These are phyloP conservation scores for Tamias sibiricus DNA, from an alignment of 2,113 vertebrate species.

Conservation along the genomic window DNA sequence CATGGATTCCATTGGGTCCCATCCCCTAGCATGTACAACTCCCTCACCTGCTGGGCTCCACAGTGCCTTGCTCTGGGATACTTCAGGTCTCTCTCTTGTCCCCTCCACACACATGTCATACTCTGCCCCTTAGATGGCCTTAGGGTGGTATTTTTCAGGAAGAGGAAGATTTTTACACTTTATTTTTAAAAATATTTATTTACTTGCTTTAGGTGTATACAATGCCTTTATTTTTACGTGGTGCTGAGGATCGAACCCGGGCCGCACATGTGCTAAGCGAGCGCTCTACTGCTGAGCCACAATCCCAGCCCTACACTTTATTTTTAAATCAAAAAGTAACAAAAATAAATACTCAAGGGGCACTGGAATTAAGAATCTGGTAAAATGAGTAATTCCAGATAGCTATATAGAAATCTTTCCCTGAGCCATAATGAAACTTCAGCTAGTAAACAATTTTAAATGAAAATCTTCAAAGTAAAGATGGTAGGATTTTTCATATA, in stretches of 20 bases:
- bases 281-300: too few relatives aligned
- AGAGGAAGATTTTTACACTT: not conserved
- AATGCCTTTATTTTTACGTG: too few relatives aligned
- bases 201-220: too few relatives aligned
- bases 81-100: fast-evolving
- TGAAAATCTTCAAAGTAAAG: not conserved
- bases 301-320: too few relatives aligned
- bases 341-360: not conserved
- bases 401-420: not conserved
- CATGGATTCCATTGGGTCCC: not conserved
- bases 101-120: fast-evolving
- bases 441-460: not conserved
- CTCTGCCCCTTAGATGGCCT: not conserved
- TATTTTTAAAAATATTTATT: not conserved
- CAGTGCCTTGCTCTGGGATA: not conserved
- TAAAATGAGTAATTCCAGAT: not conserved
- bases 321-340: not conserved
- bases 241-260: too few relatives aligned
- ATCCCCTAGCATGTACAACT: not conserved
- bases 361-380: not conserved
- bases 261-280: too few relatives aligned
- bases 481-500: not conserved
- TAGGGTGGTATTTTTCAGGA: not conserved
- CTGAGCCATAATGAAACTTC: too few relatives aligned
- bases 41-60: not conserved